Evolutionary conservation across 1,140 invertebrate genomes (phyloP), one percentile per base, ranked within the genome.

Genomic region (Trichonephila clavata): DNA sequence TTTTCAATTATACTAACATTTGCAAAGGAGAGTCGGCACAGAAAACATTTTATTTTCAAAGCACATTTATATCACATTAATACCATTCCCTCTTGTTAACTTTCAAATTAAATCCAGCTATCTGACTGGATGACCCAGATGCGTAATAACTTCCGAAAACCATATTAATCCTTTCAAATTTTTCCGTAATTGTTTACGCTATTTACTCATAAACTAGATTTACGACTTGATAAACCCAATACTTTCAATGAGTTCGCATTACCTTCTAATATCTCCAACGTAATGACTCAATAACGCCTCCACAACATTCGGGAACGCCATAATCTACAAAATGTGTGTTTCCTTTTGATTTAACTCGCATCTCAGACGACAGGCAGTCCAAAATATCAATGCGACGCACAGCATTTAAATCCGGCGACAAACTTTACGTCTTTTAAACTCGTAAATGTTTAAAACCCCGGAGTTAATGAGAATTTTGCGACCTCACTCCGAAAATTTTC

Each of bases 401-500:
- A 18, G 32, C 32, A 77, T 77, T 39, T 77, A 77, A 77, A 77
- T 14, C 32, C 6, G 18, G 27, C 14, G 18, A 77, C 27, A 77
- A 77, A 77, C 18, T 77, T 77, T 18, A 39, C 71, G 71, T 77
- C 71, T 77, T 39, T 77, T 77, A 16, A 77, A 77, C 32, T 39
- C 16, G 71, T 39, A 16, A 77, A 20, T 77, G 18, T 77, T 77
- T 39, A 77, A 77, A 24, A 39, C 71, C 32, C 24, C 27, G 68
- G 24, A 77, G 68, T 77, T 77, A 77, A 77, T 77, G 68, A 77
- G 68, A 39, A 77, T 77, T 77, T 77, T 4, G 68, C 68, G 68
- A 77, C 68, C 68, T 27, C 27, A 5, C 13, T 16, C 27, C 27
- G 3, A 24, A 32, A 77, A 77, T 77, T 77, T 77, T 77, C 68